Percentiles rank a stretch among this genome's conserved stretches.
Evolutionary conservation across 2,797 vertebrate genomes (phyloP).

Genomic region (Todus mexicanus): DNA sequence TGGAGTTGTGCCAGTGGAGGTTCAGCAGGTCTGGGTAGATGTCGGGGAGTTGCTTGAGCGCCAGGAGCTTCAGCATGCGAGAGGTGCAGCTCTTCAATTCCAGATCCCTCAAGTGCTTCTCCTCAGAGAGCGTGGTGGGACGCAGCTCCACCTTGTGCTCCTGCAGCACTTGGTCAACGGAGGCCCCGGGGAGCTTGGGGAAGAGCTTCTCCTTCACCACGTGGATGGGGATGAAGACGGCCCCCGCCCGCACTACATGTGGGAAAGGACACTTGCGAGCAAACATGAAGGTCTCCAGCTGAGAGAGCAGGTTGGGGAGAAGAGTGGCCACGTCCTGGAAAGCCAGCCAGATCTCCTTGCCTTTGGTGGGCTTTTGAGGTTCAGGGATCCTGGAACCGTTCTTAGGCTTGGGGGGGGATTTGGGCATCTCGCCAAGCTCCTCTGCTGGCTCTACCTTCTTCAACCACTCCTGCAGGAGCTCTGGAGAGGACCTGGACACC

Average conservation of each 20-base stretch:
- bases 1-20: slow-evolving; percentile 83
- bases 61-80: slow-evolving; percentile 89
- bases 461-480: slow-evolving; percentile 82
- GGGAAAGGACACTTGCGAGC: slow-evolving; percentile 87
- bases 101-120: slow-evolving; percentile 85
- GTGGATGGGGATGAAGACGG: slow-evolving; percentile 92
- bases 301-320: slow-evolving; percentile 76
- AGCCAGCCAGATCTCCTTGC: slow-evolving; percentile 82
- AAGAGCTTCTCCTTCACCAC: slow-evolving; percentile 94
- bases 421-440: background rate
- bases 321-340: slow-evolving; percentile 74
- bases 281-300: slow-evolving; percentile 79
- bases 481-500: slow-evolving; percentile 76
- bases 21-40: slow-evolving; percentile 89
- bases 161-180: slow-evolving; percentile 90
- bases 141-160: slow-evolving; percentile 91
- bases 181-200: slow-evolving; percentile 78
- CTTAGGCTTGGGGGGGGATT: slow-evolving; percentile 67
- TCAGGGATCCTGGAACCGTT: slow-evolving; percentile 70
- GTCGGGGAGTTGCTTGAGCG: slow-evolving; percentile 88
- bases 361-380: slow-evolving; percentile 39
- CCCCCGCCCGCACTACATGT: slow-evolving; percentile 87
- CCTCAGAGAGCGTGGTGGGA: slow-evolving; percentile 93
- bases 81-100: slow-evolving; percentile 87
- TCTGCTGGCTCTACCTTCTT: slow-evolving; percentile 43